Percentiles rank a stretch among this genome's conserved stretches.
Conservation (phyloP, 2,113 vertebrate species). For the Sclerurus mexicanus region DNA sequence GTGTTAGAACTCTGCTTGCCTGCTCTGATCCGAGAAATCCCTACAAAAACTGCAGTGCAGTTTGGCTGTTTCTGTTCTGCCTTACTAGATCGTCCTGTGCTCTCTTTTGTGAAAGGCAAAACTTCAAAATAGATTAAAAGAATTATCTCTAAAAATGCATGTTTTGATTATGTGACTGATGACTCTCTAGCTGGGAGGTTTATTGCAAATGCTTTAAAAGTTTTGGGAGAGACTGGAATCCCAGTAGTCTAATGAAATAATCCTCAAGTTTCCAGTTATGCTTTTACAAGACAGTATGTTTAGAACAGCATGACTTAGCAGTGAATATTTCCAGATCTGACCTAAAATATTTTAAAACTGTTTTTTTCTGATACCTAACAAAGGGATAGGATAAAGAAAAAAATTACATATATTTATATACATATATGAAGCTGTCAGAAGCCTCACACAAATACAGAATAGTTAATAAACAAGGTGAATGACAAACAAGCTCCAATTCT, state of each 20-base stretch:
- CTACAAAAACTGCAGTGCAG: not conserved
- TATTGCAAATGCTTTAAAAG: not conserved
- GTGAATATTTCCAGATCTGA: not conserved
- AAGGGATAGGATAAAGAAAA: not conserved
- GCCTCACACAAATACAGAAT: not conserved
- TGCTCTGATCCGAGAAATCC: not conserved
- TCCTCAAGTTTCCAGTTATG: not conserved
- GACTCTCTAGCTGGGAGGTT: not conserved
- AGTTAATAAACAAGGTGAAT: not conserved
- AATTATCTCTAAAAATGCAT: not conserved
- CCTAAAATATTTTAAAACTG: not conserved
- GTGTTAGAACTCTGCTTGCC: not conserved
- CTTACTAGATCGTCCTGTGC: not conserved
- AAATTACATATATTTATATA: not conserved
- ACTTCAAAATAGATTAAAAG: not conserved
- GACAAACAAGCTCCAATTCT: not conserved
- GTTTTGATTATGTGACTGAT: not conserved
- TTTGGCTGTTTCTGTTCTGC: not conserved
- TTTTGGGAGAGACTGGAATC: not conserved
- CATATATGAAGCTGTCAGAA: not conserved
- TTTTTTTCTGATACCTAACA: not conserved
- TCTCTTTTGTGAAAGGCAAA: not conserved
- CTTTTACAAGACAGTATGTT: not conserved
- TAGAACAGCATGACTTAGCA: not conserved
- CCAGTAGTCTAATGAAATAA: not conserved